Conservation (phyloP, 2,113 vertebrate genomes). For the Morphnarchus princeps region DNA sequence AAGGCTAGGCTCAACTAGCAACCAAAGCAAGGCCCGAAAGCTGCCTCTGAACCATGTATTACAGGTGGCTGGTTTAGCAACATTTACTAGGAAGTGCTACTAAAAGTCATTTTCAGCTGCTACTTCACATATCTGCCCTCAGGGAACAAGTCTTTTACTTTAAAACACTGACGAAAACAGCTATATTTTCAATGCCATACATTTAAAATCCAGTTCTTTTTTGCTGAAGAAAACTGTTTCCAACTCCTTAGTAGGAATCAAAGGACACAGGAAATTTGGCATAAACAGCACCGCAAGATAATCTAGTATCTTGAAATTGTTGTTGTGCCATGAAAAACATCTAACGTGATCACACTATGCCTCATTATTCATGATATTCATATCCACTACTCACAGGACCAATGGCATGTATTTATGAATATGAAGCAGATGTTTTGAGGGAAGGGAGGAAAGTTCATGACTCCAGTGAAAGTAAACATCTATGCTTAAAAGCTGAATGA, state of each 20-base stretch:
- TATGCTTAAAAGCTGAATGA: background rate
- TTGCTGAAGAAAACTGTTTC: background rate
- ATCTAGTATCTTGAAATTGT: background rate
- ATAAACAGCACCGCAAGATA: background rate
- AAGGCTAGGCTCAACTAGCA: background rate
- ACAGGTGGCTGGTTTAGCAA: background rate
- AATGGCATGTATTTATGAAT: background rate
- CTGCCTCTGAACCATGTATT: background rate
- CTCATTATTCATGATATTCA: background rate
- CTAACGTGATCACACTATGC: background rate
- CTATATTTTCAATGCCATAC: background rate
- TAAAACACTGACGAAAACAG: background rate
- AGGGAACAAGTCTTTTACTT: background rate
- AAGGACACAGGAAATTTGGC: background rate
- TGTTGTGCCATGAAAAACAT: background rate
- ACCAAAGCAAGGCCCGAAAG: background rate
- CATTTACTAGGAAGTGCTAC: background rate
- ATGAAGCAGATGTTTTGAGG: background rate
- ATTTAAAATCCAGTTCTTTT: background rate
- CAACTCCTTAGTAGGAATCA: background rate
- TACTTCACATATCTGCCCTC: background rate
- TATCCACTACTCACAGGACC: background rate
- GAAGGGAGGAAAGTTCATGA: background rate
- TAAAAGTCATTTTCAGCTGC: background rate
- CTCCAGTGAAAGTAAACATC: constrained; percentile 9